A percentile compares a stretch with the other conserved stretches of the same genome.
Conservation (phyloP, 2,113 vertebrate genomes). For the Gadus chalcogrammus region DNA sequence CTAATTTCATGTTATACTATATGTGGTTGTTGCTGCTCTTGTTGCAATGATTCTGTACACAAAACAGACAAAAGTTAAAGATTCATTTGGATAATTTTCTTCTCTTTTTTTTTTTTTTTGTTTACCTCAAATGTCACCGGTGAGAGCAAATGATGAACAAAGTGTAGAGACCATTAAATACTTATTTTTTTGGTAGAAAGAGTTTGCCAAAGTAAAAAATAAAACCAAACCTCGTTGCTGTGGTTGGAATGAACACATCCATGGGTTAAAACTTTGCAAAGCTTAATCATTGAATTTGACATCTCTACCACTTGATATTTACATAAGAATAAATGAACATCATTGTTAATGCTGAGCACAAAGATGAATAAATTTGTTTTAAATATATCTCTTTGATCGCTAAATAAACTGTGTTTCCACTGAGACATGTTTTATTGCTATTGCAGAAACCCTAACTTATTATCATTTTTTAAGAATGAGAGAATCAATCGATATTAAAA, state of each 20-base stretch:
- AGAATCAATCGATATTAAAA: not conserved
- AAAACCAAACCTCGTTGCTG: slow-evolving; percentile 33
- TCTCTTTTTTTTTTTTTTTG: slow-evolving; percentile 4
- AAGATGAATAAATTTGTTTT: slow-evolving; percentile 48
- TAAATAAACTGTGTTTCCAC: slow-evolving; percentile 69
- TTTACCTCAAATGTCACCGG: slow-evolving; percentile 31
- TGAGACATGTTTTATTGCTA: slow-evolving; percentile 82
- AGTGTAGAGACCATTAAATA: slow-evolving; percentile 55
- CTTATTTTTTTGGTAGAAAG: slow-evolving; percentile 48
- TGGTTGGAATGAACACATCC: slow-evolving; percentile 58
- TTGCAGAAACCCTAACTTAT: slow-evolving; percentile 73
- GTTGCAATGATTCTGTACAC: slow-evolving; percentile 48
- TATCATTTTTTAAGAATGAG: slow-evolving; percentile 50
- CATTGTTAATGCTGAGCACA: slow-evolving; percentile 56
- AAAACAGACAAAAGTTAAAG: slow-evolving; percentile 38
- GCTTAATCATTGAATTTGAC: slow-evolving; percentile 69
- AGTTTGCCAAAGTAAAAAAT: slow-evolving; percentile 45
- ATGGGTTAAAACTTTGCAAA: slow-evolving; percentile 72
- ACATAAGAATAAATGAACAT: slow-evolving; percentile 65
- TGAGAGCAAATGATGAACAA: slow-evolving; percentile 41
- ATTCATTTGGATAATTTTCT: slow-evolving; percentile 21
- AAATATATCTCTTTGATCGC: slow-evolving; percentile 42
- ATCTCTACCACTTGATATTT: slow-evolving; percentile 76
- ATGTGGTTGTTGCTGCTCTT: slow-evolving; percentile 35
- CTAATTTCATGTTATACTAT: slow-evolving; percentile 43